A percentile compares a stretch with the other conserved stretches of the same genome.
phyloP scores from a whole-genome alignment of 2,888 invertebrate genomes.

The Sympetrum striolatum region DNA sequence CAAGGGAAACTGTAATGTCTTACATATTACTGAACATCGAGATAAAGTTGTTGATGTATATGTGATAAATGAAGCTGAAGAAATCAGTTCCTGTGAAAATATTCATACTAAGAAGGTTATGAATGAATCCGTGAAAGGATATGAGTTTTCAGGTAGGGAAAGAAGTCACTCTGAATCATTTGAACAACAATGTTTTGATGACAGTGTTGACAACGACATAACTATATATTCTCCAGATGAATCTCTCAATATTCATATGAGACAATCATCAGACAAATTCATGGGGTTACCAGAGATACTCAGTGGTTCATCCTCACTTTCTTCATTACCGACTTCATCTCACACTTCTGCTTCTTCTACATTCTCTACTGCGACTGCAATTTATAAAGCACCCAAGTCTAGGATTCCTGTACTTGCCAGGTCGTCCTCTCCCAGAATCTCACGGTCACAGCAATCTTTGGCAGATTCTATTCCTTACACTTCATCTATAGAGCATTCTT shows the following conservation, averaged over 20 bases:
- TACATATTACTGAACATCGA: slow-evolving; percentile 19
- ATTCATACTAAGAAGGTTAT: not conserved
- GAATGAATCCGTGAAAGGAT: not conserved
- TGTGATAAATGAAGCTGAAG: slow-evolving; percentile 9
- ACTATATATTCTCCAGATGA: not conserved
- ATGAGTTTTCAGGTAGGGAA: not conserved
- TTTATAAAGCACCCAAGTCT: not conserved
- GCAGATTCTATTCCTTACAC: not conserved
- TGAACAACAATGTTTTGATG: not conserved
- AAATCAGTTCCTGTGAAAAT: not conserved
- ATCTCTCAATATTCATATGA: not conserved
- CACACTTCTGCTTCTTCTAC: slow-evolving; percentile 3
- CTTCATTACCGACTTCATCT: slow-evolving; percentile 17
- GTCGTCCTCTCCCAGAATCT: not conserved
- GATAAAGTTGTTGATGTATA: slow-evolving; percentile 18
- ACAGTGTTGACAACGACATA: not conserved
- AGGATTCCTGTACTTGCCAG: not conserved
- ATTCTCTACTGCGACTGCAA: slow-evolving; percentile 9
- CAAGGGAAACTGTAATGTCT: not conserved
- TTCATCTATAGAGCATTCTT: slow-evolving; percentile 51
- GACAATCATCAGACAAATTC: not conserved
- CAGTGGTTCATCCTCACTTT: slow-evolving; percentile 13
- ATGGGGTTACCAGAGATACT: not conserved
- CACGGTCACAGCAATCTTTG: slow-evolving; percentile 4
- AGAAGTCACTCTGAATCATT: slow-evolving; percentile 21